Evolutionary conservation across 2,888 invertebrate species (phyloP).

Genomic region (Caenorhabditis sp.): DNA sequence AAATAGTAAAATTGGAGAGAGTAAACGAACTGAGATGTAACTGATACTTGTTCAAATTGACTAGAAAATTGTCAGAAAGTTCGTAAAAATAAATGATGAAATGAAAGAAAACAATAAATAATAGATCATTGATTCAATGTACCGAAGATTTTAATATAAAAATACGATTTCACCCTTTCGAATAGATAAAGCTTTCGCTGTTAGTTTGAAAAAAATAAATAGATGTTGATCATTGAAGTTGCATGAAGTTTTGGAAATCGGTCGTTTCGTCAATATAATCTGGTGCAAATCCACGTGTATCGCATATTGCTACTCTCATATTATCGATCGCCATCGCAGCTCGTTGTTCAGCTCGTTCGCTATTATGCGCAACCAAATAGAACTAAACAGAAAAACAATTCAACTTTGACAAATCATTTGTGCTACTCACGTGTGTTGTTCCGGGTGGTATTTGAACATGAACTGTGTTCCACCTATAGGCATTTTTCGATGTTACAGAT

Average conservation of each 20-base stretch:
- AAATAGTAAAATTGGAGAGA: neutral
- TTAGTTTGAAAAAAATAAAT: neutral
- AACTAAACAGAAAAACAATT: slow-evolving; percentile 51
- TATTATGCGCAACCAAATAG: slow-evolving; percentile 67
- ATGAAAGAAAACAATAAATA: neutral
- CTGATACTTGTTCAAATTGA: slow-evolving; percentile 1
- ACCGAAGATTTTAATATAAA: slow-evolving; percentile 4
- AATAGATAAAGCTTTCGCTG: slow-evolving; percentile 8
- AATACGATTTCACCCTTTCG: slow-evolving; percentile 6
- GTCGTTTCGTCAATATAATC: slow-evolving; percentile 52
- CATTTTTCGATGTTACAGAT: slow-evolving; percentile 65
- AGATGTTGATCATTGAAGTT: slow-evolving; percentile 4
- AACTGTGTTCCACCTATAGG: slow-evolving; percentile 67
- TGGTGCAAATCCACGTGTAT: slow-evolving; percentile 54
- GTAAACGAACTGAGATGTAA: neutral
- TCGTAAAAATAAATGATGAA: neutral
- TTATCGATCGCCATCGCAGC: slow-evolving; percentile 68
- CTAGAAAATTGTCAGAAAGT: slow-evolving; percentile 1
- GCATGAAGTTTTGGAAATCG: slow-evolving; percentile 28
- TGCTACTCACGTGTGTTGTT: slow-evolving; percentile 62
- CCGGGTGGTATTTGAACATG: slow-evolving; percentile 69
- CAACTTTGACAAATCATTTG: neutral
- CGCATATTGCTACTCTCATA: slow-evolving; percentile 68
- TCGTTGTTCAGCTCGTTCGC: slow-evolving; percentile 56
- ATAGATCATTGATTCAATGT: slow-evolving; percentile 14